Base-by-base conservation (phyloP, 2,888 invertebrate genomes). In the Tenthredo notha region DNA sequence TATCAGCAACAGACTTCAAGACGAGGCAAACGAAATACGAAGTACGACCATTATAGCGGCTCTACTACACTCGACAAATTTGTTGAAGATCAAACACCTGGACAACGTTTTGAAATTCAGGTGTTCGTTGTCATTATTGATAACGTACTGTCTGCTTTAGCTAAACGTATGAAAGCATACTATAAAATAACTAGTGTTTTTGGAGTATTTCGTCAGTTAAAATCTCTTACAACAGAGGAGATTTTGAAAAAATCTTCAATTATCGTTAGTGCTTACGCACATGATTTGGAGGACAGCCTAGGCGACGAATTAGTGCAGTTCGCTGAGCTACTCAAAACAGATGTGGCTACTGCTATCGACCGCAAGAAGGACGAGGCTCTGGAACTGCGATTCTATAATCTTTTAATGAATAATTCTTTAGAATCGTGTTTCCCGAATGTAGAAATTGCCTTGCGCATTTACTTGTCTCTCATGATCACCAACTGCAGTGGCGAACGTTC, bases 361-460 rank as follows among this genome's bases (percentile, higher is more conserved):
- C 54, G 58, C 84, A 74, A 72, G 61, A 72, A 74, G 40, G 33
- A 40, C 54, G 74, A 74, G 75, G 58, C 84, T 74, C 84, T 72
- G 21, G 75, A 84, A 84, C 84, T 80, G 54, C 80, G 54, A 85
- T 85, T 82, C 54, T 70, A 82, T 82, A 84, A 85, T 43, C 85
- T 86, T 85, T 74, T 84, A 84, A 74, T 84, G 54, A 47, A 87
- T 29, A 87, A 86, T 84, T 87, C 86, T 40, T 85, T 86, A 74
- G 83, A 86, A 85, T 84, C 85, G 85, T 87, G 85, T 87, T 87
- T 85, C 78, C 84, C 86, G 84, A 86, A 87, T 84, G 54, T 87
- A 85, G 86, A 87, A 87, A 87, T 87, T 72, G 78, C 78, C 40
- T 87, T 86, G 86, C 87, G 89, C 87, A 86, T 86, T 86, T 86